Conservation (phyloP, 2,797 vertebrate genomes). For the Molothrus ater region DNA sequence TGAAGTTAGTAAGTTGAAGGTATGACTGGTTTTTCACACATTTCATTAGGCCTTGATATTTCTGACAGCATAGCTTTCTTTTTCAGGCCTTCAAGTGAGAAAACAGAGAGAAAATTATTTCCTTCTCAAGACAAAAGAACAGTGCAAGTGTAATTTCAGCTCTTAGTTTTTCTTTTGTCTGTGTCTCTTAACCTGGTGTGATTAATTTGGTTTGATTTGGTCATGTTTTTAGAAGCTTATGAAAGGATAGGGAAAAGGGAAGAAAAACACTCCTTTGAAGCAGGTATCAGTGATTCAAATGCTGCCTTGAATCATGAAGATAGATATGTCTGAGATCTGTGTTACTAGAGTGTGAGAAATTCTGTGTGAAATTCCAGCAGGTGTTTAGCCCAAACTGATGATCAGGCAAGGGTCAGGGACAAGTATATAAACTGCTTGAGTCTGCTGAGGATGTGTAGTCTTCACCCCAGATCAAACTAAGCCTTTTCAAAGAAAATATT, state of each 20-base stretch:
- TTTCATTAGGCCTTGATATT: conserved; percentile 22
- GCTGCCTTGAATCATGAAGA: neutral
- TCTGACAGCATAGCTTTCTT: conserved; percentile 4
- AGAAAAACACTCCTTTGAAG: neutral
- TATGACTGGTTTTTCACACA: neutral
- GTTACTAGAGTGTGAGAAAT: neutral
- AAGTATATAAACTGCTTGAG: neutral
- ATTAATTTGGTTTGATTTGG: conserved; percentile 16
- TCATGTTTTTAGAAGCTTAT: conserved; percentile 5
- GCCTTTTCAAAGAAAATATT: neutral
- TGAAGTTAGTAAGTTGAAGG: neutral
- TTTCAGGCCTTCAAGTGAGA: neutral
- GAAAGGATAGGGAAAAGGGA: neutral
- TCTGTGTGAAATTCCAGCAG: neutral
- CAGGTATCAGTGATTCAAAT: neutral
- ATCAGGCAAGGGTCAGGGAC: neutral
- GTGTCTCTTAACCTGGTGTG: neutral
- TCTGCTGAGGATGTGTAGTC: neutral
- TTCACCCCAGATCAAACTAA: neutral
- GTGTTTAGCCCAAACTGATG: neutral
- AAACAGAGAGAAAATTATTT: conserved; percentile 24
- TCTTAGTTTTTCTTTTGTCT: conserved; percentile 25
- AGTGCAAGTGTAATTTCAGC: neutral
- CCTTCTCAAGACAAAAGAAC: conserved; percentile 12
- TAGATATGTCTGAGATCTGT: neutral